phyloP scores from a whole-genome alignment of 2,797 vertebrate genomes.

The Aplochiton taeniatus region DNA sequence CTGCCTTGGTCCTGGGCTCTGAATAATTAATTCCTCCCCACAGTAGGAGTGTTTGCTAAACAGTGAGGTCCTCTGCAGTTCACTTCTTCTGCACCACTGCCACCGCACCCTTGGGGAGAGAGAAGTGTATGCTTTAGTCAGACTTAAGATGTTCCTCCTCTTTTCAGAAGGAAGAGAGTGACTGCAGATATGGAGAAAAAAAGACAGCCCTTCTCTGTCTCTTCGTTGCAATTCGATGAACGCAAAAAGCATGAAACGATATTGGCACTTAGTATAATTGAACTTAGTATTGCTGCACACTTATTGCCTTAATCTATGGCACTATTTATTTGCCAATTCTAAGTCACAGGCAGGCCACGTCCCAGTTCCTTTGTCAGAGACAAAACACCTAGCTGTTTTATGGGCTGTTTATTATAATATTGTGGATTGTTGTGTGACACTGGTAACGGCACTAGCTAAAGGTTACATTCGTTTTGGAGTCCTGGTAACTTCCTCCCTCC shows the following conservation, averaged over 20 bases:
- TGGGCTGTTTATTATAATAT: background rate
- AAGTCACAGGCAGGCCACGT: conserved; percentile 19
- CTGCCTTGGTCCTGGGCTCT: conserved; percentile 77
- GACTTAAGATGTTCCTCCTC: conserved; percentile 66
- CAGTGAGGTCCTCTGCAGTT: conserved; percentile 83
- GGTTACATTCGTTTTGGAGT: conserved; percentile 37
- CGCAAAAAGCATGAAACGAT: too few species aligned
- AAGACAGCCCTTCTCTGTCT: conserved; percentile 35
- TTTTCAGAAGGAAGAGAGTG: conserved; percentile 63
- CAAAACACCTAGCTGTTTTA: conserved; percentile 5
- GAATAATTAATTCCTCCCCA: conserved; percentile 84
- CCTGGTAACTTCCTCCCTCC: conserved; percentile 39
- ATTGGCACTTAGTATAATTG: too few species aligned
- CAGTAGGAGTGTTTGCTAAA: conserved; percentile 84
- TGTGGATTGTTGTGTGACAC: conserved; percentile 17
- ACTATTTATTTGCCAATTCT: conserved; percentile 28
- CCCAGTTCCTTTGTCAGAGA: background rate
- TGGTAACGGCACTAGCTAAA: conserved; percentile 13
- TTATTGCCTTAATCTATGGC: background rate
- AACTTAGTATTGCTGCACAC: too few species aligned
- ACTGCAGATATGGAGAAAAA: conserved; percentile 45
- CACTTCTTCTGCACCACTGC: conserved; percentile 83
- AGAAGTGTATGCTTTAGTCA: conserved; percentile 72
- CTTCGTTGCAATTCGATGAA: background rate
- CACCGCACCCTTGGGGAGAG: conserved; percentile 70